Evolutionary conservation across 2,797 vertebrate genomes (phyloP).

Genomic region (Choloepus didactylus): DNA sequence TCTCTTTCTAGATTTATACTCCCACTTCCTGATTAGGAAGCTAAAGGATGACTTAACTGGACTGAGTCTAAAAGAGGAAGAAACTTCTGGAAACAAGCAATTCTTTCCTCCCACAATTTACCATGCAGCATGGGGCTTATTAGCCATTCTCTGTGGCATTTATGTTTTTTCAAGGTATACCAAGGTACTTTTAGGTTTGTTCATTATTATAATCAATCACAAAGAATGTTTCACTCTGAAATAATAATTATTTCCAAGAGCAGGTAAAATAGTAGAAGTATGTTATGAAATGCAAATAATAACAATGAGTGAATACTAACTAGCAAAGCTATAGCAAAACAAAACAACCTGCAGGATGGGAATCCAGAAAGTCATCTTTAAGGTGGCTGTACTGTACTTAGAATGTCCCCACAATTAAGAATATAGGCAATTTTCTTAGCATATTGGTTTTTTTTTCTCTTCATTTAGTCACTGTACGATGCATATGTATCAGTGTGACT

Average conservation of each 20-base stretch:
- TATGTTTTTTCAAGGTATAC: not conserved
- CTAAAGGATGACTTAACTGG: not conserved
- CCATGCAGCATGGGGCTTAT: not conserved
- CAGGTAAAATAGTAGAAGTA: not conserved
- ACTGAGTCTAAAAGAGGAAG: not conserved
- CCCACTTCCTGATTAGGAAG: not conserved
- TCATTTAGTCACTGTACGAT: constrained; percentile 64
- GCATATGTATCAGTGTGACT: constrained; percentile 72
- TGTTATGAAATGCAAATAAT: not conserved
- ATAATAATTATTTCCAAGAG: constrained; percentile 12
- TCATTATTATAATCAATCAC: not conserved
- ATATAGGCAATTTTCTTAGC: not conserved
- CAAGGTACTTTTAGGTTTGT: not conserved
- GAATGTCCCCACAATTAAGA: not conserved
- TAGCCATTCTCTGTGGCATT: not conserved
- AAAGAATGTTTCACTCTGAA: not conserved
- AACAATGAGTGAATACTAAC: not conserved
- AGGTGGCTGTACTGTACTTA: not conserved
- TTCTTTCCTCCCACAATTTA: not conserved
- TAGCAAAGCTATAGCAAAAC: constrained; percentile 18
- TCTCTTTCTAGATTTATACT: not conserved
- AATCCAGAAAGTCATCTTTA: not conserved
- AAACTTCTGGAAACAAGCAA: not conserved
- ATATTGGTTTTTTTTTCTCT: constrained; percentile 14
- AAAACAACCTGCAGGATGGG: not conserved